Evolutionary conservation across 2,797 vertebrate genomes (phyloP), one percentile per base, ranked within the genome.

Genomic region (Hippoglossus hippoglossus): DNA sequence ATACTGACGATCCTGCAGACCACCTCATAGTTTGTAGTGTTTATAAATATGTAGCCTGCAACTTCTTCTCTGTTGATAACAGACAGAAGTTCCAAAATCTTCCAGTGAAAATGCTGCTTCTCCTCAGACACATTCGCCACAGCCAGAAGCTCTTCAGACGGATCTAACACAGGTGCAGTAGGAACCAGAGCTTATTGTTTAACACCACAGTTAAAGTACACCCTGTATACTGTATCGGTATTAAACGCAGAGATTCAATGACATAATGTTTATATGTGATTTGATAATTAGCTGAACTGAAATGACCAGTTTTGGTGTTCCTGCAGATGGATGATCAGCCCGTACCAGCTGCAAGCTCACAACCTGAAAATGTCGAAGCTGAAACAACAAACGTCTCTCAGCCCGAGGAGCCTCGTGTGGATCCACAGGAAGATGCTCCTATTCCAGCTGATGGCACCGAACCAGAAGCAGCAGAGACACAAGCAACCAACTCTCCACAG

Each of bases 141-240:
- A 11, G 19, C 15, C 57, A 34, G 44, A 53, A 31, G 18, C 18
- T 44, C 60, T 12, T 57, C 63, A 59, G 13, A 54, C 73, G 11
- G 77, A 80, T n/a, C 4, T 62, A 7, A 76, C 73, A 65, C 81
- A 81, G 85, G 84, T 87, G 75, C 3, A 31, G 28, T n/a, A 49
- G 24, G 0, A 18, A 57, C 11, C 13, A 36, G 5, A 68, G 21
- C 15, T 39, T 65, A 36, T 21, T 50, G 24, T 2, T 28, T 31
- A 36, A 56, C 47, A 41, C 2, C 2, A 52, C 50, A 57, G 21
- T 19, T 44, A 7, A 10, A 21, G 6, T 28, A 24, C 47, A 19
- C 6, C 21, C 46, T 61, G n/a, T 51, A 46, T 67, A 21, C n/a
- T 47, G 2, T 58, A 5, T 54, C 39, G 6, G 31, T 28, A 2